Conservation (phyloP, 2,888 invertebrate species). For the Pachydiplax longipennis region DNA sequence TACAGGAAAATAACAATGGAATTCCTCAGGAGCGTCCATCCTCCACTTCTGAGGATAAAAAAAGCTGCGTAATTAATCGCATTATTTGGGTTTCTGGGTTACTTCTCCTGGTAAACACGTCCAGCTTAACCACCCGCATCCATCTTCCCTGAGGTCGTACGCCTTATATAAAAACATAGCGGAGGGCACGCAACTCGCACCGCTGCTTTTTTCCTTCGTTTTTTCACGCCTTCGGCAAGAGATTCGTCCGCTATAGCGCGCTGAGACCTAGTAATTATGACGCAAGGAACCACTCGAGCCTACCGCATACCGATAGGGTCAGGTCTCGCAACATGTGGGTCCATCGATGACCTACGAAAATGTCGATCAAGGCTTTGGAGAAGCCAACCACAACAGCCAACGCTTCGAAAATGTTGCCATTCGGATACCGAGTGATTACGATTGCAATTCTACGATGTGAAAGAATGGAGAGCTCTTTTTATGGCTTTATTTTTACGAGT, state of each 20-base stretch:
- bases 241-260: not conserved
- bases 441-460: no score
- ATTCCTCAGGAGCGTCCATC: not conserved
- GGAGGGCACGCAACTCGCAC: not conserved
- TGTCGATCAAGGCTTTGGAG: constrained; percentile 4
- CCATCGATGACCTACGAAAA: not conserved
- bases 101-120: not conserved
- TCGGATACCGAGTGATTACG: no score
- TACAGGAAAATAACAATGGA: not conserved
- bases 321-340: not conserved
- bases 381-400: not conserved
- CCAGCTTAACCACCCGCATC: constrained; percentile 30
- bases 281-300: not conserved
- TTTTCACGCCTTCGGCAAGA: not conserved
- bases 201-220: not conserved
- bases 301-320: not conserved
- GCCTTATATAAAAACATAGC: not conserved
- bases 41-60: not conserved
- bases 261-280: not conserved
- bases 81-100: constrained; percentile 30
- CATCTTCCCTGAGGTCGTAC: not conserved
- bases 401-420: not conserved
- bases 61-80: not conserved
- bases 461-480: no score
- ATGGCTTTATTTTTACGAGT: no score